Conservation (phyloP, 2,797 vertebrate genomes). For the Phalanger gymnotis region DNA sequence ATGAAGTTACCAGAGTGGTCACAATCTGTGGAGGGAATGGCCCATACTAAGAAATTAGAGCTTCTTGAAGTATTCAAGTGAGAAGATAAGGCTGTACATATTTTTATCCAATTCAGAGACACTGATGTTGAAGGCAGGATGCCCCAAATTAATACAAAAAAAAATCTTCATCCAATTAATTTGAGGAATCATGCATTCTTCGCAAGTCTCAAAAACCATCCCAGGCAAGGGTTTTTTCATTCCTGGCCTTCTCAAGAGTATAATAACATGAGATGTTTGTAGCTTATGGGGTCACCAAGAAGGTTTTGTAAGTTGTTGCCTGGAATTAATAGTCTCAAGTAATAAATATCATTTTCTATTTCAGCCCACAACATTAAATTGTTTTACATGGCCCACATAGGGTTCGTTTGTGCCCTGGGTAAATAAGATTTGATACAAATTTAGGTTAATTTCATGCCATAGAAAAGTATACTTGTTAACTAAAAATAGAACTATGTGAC, state of each 20-base stretch:
- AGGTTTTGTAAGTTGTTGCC: conserved; percentile 50
- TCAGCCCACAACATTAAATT: conserved; percentile 66
- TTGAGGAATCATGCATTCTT: conserved; percentile 31
- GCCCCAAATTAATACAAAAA: background rate
- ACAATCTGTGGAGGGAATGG: background rate
- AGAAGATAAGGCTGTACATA: background rate
- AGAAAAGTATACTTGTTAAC: conserved; percentile 36
- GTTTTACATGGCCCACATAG: conserved; percentile 63
- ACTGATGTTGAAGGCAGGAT: background rate
- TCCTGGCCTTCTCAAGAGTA: conserved; percentile 34
- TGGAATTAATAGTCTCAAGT: conserved; percentile 20
- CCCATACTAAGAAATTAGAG: background rate
- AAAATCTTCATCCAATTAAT: conserved; percentile 22
- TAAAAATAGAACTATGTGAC: conserved; percentile 47
- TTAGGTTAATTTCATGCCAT: conserved; percentile 61
- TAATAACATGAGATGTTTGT: conserved; percentile 39
- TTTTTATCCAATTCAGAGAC: background rate
- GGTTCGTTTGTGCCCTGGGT: conserved; percentile 45
- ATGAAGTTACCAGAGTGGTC: background rate
- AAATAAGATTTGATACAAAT: conserved; percentile 67
- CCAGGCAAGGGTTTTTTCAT: conserved; percentile 9
- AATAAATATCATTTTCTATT: conserved; percentile 67
- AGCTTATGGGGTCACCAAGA: conserved; percentile 44
- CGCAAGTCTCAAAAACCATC: conserved; percentile 51
- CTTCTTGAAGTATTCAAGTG: background rate